Base-by-base conservation (phyloP, 2,113 vertebrate species). In the Bos javanicus region DNA sequence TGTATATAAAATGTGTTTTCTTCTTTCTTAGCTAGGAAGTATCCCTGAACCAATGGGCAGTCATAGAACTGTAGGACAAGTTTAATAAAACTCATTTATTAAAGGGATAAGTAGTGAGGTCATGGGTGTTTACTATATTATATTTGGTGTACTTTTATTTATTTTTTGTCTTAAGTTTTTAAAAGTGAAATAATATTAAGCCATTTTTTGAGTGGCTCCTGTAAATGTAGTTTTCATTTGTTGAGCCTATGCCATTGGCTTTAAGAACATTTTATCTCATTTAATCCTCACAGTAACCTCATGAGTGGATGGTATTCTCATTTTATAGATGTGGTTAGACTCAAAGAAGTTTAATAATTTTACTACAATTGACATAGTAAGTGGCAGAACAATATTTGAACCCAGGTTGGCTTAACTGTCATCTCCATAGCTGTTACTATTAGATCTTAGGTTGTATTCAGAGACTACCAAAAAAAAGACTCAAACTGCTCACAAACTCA, bases 21-120 rank as follows among this genome's bases (percentile, higher is more conserved):
- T 16, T 92, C 54, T 94, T 91, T 86, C 76, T 93, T 81, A n/a
- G 33, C 36, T 85, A 67, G 78, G 54, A 94, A 76, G 52, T 93
- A 92, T 93, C 46, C 59, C 11, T 96, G 52, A 95, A 83, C 62
- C 21, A 81, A 17, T 84, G 62, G 83, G 39, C 2, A 67, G 39
- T 94, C 52, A 39, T 82, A 83, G 39, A 94, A 5, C 39, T 88
- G 2, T 54, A 93, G 46, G 50, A 57, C 89, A 89, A 46, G 7
- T 80, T 92, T 92, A 94, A 84, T 88, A 90, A 95, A 94, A 46
- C 4, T 17, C 28, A 54, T 59, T 92, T 93, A 62, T 90, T 91
- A 48, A 96, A 64, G 76, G 13, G 90, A 59, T 94, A 62, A 95
- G 36, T 97, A 56, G 60, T 76, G 60, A n/a, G 23, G 85, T 95